phyloP scores from a whole-genome alignment of 2,113 vertebrate genomes.

The Oceanites oceanicus region DNA sequence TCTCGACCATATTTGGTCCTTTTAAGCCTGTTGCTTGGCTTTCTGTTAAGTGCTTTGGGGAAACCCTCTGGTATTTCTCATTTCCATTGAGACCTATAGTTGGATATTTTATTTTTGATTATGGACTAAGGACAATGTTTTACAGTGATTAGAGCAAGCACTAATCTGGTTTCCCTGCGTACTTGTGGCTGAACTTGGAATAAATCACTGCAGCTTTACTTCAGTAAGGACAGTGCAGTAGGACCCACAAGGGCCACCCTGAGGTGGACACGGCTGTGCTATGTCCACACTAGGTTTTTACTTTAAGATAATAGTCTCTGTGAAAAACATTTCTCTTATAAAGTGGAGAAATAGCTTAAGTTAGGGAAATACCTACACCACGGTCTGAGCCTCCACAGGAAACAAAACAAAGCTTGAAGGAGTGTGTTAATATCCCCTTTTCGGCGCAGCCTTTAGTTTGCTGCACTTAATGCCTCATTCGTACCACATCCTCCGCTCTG shows the following conservation, averaged over 20 bases:
- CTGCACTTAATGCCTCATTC: accelerated
- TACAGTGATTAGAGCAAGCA: neutral
- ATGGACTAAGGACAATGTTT: neutral
- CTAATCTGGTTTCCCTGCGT: neutral
- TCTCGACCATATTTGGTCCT: neutral
- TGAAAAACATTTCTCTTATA: neutral
- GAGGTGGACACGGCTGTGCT: neutral
- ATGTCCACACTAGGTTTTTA: neutral
- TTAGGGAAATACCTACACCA: neutral
- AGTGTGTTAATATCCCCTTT: neutral
- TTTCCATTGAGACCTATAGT: neutral
- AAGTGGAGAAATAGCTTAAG: neutral
- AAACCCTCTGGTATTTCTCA: neutral
- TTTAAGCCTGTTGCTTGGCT: neutral
- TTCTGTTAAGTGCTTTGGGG: neutral
- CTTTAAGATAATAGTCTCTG: neutral
- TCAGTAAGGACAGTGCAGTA: neutral
- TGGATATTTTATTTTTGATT: neutral
- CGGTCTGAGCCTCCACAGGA: neutral
- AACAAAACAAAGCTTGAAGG: neutral
- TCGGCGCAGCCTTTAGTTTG: neutral
- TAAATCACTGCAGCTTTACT: neutral
- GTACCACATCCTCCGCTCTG: neutral
- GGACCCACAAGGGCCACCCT: accelerated
- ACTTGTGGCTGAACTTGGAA: neutral